These are phyloP conservation scores for Drosophila kanekoi DNA, from an alignment of 2,888 invertebrate species.

Conservation along the genomic window DNA sequence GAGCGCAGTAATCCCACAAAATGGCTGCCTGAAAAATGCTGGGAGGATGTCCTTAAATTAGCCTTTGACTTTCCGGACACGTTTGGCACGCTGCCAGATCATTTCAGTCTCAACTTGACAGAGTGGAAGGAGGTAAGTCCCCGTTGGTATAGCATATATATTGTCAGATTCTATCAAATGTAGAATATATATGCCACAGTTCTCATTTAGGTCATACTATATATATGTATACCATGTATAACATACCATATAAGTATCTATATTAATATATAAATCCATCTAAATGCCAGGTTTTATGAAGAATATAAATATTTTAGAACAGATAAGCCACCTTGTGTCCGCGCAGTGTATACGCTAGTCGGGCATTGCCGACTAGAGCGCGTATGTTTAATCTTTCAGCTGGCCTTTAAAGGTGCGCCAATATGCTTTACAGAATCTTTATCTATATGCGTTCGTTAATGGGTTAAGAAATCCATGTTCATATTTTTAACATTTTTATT, in stretches of 20 bases:
- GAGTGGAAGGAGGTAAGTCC: conserved; percentile 89
- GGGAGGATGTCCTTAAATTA: conserved; percentile 93
- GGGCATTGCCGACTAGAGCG: no score
- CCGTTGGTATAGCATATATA: background rate
- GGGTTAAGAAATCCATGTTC: conserved; percentile 18
- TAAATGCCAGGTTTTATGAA: no score
- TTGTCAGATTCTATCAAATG: no score
- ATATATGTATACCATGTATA: no score
- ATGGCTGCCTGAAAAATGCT: conserved; percentile 91
- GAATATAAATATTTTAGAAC: no score
- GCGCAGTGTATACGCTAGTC: no score
- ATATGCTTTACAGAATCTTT: background rate
- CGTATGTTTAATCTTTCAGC: background rate
- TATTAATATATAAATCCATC: no score
- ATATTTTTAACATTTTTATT: conserved; percentile 34
- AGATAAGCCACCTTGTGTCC: no score
- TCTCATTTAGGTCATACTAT: no score
- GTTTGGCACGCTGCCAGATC: conserved; percentile 89
- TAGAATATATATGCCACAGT: no score
- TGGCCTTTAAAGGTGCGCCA: background rate
- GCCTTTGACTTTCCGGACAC: conserved; percentile 88
- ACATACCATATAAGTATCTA: no score
- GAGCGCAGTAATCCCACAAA: conserved; percentile 88
- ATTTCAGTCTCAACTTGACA: conserved; percentile 86
- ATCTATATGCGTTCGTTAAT: conserved; percentile 3